Evolutionary conservation across 2,888 invertebrate species (phyloP), one percentile per base, ranked within the genome.

Genomic region (Taphrorychus bicolor): DNA sequence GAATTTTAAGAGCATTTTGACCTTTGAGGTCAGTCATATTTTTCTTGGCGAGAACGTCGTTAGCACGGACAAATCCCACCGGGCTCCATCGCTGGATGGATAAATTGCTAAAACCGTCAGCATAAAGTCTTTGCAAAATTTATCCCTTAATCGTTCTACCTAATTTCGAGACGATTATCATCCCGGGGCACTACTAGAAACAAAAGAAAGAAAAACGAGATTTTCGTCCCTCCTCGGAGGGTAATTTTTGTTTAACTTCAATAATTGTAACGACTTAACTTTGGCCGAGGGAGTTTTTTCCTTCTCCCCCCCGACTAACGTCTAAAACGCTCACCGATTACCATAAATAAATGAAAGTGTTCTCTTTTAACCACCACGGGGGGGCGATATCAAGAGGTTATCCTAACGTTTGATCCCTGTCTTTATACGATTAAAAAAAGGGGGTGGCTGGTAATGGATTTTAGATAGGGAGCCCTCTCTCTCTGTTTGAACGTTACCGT

Each of bases 291-390:
- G 71, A 59, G 48, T 42, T 16, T 59, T 63, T 64, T 60, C 58
- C 32, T 2, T 48, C 52, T 60, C 42, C 40, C 49, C 53, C 56
- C 56, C 59, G 63, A 70, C 66, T 70, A 70, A 66, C 54, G 59
- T 59, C 72, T 72, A 75, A 76, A 77, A 76, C 76, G 75, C 67
- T 71, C 66, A 65, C 56, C 79, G 78, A 82, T 82, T 82, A 82
- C 78, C 81, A 82, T 82, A 81, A 82, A 81, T 81, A 82, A 82
- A 81, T 81, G 80, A 81, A 77, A 78, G 75, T 76, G 78, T 78
- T 80, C 80, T 81, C 80, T 76, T 74, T 66, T 72, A 61, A 60
- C 66, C 62, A 70, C 66, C 4, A 51, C 17, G 58, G 69, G 70
- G 66, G 70, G 68, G 64, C 32, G 66, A 62, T 70, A 70, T 70